phyloP scores from a whole-genome alignment of 2,888 invertebrate species.

The Drosophila cyrtoloma region DNA sequence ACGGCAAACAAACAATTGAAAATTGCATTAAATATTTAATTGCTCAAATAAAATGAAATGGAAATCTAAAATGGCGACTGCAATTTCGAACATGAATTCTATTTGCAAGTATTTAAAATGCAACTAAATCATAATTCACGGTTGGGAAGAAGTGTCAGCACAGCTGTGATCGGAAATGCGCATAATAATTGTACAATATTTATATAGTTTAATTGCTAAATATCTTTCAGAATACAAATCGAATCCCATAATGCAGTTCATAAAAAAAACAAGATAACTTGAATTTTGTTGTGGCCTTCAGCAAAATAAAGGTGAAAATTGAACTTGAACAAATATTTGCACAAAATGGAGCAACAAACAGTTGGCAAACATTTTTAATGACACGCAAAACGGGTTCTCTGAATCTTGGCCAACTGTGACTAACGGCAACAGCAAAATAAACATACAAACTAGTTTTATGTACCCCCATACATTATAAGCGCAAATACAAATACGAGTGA shows the following conservation, averaged over 20 bases:
- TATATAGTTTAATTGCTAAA: not conserved
- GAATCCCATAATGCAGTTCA: not conserved
- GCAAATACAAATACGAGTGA: constrained; percentile 36
- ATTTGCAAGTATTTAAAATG: constrained; percentile 42
- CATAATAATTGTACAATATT: not conserved
- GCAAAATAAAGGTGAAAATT: constrained; percentile 12
- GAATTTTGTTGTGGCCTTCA: not conserved
- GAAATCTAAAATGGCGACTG: constrained; percentile 54
- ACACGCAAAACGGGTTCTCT: constrained; percentile 42
- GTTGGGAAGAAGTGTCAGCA: not conserved
- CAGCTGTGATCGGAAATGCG: not conserved
- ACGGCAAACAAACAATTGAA: constrained; percentile 22
- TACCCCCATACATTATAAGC: constrained; percentile 17
- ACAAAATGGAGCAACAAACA: constrained; percentile 1
- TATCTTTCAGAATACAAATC: not conserved
- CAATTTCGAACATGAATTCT: constrained; percentile 50
- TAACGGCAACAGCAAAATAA: not conserved
- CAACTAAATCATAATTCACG: not conserved
- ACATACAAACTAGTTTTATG: not conserved
- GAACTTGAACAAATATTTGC: constrained; percentile 38
- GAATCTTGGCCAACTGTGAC: not conserved
- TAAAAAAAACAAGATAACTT: not conserved
- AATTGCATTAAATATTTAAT: constrained; percentile 78
- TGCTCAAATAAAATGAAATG: constrained; percentile 57
- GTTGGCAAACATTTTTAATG: constrained; percentile 46